Evolutionary conservation across 92 coral and sea anemone genomes (phyloP).

Genomic region (Meandrina meandrites): DNA sequence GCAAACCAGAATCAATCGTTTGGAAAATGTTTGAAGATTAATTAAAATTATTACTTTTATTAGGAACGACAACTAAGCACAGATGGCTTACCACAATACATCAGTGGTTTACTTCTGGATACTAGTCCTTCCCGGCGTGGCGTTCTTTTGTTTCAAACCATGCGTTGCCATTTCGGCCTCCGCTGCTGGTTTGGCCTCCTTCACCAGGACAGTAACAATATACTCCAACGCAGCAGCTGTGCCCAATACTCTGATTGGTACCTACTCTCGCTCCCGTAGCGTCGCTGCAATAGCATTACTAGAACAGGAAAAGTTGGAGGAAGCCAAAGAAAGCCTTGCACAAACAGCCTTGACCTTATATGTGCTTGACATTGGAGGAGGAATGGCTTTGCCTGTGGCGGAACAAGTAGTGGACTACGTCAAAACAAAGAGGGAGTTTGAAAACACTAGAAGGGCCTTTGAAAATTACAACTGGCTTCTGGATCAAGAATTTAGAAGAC

Average conservation of each 20-base stretch:
- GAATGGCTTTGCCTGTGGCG: slow-evolving; percentile 4
- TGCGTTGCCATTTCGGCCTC: not conserved
- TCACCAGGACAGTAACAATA: not conserved
- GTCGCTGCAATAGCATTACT: slow-evolving; percentile 8
- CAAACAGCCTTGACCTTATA: slow-evolving; percentile 14
- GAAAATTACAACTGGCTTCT: not conserved
- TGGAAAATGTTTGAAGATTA: too few relatives aligned
- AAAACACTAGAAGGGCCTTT: not conserved
- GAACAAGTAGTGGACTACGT: slow-evolving; percentile 10
- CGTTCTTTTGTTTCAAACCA: too few relatives aligned
- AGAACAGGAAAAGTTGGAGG: slow-evolving; percentile 19
- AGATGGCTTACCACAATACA: too few relatives aligned
- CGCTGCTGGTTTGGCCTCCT: too few relatives aligned
- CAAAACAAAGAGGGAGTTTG: not conserved
- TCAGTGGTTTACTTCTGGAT: too few relatives aligned
- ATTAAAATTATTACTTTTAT: too few relatives aligned
- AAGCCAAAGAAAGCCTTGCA: slow-evolving; percentile 29
- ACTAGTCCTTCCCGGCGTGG: too few relatives aligned
- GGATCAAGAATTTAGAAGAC: not conserved
- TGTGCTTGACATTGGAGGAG: slow-evolving; percentile 17
- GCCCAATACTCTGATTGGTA: not conserved
- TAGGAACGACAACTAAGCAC: too few relatives aligned
- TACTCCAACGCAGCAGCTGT: not conserved
- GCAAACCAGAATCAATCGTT: too few relatives aligned
- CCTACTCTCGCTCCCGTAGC: slow-evolving; percentile 2